phyloP scores from a whole-genome alignment of 1,140 invertebrate genomes.

The Galleria mellonella region DNA sequence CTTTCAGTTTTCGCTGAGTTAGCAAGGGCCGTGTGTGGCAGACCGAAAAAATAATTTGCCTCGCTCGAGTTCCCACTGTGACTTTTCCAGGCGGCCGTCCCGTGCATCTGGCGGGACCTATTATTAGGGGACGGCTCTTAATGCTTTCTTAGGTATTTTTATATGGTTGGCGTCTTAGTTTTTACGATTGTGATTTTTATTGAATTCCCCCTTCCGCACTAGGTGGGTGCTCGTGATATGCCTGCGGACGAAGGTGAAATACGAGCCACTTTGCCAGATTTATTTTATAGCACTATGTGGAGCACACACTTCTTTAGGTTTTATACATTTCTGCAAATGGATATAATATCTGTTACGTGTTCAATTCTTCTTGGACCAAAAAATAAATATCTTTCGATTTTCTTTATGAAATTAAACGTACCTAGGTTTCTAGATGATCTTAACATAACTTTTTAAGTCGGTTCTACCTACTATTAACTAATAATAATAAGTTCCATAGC shows the following conservation, averaged over 20 bases:
- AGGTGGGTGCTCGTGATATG: slow-evolving; percentile 32
- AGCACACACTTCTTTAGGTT: slow-evolving; percentile 32
- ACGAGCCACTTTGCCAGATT: slow-evolving; percentile 57
- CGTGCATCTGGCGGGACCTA: slow-evolving; percentile 68
- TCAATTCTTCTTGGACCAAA: too few relatives aligned
- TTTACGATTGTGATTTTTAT: slow-evolving; percentile 73
- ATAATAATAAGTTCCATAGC: too few relatives aligned
- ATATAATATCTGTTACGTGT: neutral
- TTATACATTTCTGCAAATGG: slow-evolving; percentile 31
- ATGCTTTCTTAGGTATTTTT: slow-evolving; percentile 70
- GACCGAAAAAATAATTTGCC: slow-evolving; percentile 73
- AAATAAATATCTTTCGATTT: too few relatives aligned
- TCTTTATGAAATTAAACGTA: too few relatives aligned
- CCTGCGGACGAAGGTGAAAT: slow-evolving; percentile 59
- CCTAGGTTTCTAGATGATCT: too few relatives aligned
- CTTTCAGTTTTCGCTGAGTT: slow-evolving; percentile 55
- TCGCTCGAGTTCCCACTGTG: slow-evolving; percentile 63
- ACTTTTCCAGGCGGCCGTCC: slow-evolving; percentile 67
- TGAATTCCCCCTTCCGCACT: slow-evolving; percentile 46
- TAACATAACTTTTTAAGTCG: too few relatives aligned
- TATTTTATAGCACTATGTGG: slow-evolving; percentile 59
- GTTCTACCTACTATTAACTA: too few relatives aligned
- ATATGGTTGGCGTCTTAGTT: slow-evolving; percentile 63
- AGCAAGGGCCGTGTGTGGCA: slow-evolving; percentile 66
- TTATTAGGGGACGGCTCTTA: slow-evolving; percentile 70